Percentiles rank a stretch among this genome's conserved stretches.
These are phyloP conservation scores for Leptonema lineaticorne DNA, from an alignment of 1,140 invertebrate genomes.

Conservation along the genomic window DNA sequence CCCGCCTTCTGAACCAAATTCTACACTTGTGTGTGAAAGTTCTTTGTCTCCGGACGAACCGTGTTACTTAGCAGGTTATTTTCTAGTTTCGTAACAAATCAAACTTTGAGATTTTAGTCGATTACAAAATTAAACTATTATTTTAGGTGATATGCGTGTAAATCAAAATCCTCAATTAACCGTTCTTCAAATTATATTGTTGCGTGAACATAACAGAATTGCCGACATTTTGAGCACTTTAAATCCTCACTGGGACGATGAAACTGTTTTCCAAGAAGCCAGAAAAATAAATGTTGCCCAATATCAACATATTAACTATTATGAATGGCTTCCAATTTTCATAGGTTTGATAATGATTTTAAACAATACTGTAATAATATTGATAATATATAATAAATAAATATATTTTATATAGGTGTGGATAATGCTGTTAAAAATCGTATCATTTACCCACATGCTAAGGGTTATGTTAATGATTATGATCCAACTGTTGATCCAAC, in stretches of 20 bases:
- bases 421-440: constrained; percentile 70
- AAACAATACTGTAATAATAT: not conserved
- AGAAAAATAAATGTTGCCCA: constrained; percentile 75
- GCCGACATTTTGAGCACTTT: constrained; percentile 69
- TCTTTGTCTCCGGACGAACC: constrained; percentile 60
- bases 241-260: constrained; percentile 88
- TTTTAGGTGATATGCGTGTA: constrained; percentile 74
- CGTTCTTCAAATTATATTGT: constrained; percentile 77
- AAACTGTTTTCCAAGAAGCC: constrained; percentile 84
- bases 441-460: constrained; percentile 65
- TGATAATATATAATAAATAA: not conserved
- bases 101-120: not conserved
- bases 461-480: constrained; percentile 81
- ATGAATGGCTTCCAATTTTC: constrained; percentile 83
- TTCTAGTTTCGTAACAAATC: not conserved
- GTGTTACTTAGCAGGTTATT: constrained; percentile 68
- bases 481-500: constrained; percentile 75
- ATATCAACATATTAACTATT: constrained; percentile 83
- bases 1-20: constrained; percentile 68
- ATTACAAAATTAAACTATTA: constrained; percentile 6
- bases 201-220: constrained; percentile 89
- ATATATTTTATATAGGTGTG: constrained; percentile 51
- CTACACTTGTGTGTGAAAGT: constrained; percentile 63
- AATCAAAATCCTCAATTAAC: constrained; percentile 87
- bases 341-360: constrained; percentile 55